Evolutionary conservation across 2,888 invertebrate genomes (phyloP), one percentile per base, ranked within the genome.

Genomic region (Panzeria rudis): DNA sequence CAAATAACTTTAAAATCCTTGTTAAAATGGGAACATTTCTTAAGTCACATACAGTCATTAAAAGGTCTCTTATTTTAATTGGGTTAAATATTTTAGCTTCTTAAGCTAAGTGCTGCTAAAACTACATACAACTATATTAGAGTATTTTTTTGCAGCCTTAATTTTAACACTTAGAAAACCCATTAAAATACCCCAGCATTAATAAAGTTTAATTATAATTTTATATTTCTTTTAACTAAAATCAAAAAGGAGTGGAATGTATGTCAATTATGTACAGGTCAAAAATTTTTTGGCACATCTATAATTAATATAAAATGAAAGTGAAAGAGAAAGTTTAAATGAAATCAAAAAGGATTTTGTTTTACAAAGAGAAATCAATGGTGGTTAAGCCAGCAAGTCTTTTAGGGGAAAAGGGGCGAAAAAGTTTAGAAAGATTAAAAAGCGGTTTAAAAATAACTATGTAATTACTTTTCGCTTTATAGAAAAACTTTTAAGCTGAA

Each of bases 241-340:
- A 73, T 75, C 29, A 75, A 47, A 59, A 54, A 47, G 47, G 25
- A 52, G n/a, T n/a, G 20, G 17, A 81, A 77, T 76, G 71, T 71
- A 64, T 82, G 76, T 82, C 76, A 82, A 82, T 82, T 52, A 56
- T 52, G 25, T 69, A 64, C 82, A 77, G 82, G 82, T 82, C 82
- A 82, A 77, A 76, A 13, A 56, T 5, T 77, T 76, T 82, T 82
- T 77, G 71, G 82, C 35, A 56, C 82, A 82, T 52, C 47, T 47
- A 62, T 62, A 76, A 71, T 82, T 82, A 64, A 52, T 56, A 62
- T 32, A 15, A 54, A 80, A 56, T 29, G 64, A 72, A 59, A 59
- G 52, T 44, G 71, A 62, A 71, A 52, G 50, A 9, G 41, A 44
- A 61, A 25, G 17, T 52, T 44, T 13, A 61, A 61, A 9, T 15